Conservation (phyloP, 1,140 invertebrate species). For the Bombus vancouverensis region DNA sequence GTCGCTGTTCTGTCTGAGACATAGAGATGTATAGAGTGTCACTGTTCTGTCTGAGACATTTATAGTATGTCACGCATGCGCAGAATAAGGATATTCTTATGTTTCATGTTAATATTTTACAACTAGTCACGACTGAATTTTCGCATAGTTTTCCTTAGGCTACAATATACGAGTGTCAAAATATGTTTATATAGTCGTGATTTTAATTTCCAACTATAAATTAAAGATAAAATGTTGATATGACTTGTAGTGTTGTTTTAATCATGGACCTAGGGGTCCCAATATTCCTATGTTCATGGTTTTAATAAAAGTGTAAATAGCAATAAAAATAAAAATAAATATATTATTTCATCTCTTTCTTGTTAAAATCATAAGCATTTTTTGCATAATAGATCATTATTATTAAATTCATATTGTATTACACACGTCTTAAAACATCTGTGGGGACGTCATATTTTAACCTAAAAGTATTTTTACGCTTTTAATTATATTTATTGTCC, state of each 20-base stretch:
- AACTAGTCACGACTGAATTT: too few relatives aligned
- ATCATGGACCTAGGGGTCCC: too few relatives aligned
- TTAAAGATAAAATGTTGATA: not conserved
- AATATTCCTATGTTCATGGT: not conserved
- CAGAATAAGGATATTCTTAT: too few relatives aligned
- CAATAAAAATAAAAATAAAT: not conserved
- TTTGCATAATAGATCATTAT: not conserved
- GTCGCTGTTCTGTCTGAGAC: too few relatives aligned
- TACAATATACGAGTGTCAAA: too few relatives aligned
- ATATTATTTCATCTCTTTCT: not conserved
- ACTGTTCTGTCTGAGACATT: too few relatives aligned
- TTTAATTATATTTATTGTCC: not conserved
- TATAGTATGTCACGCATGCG: too few relatives aligned
- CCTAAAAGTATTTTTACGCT: not conserved
- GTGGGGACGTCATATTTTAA: not conserved
- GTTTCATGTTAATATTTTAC: too few relatives aligned
- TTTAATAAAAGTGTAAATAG: not conserved
- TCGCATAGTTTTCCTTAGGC: too few relatives aligned
- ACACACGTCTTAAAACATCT: not conserved
- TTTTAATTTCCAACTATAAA: not conserved
- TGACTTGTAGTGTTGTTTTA: not conserved
- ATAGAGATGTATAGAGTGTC: too few relatives aligned
- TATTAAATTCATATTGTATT: not conserved
- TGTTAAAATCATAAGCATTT: not conserved
- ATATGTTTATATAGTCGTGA: not conserved